phyloP scores from a whole-genome alignment of 1,140 invertebrate species.

The Scylla paramamosain region DNA sequence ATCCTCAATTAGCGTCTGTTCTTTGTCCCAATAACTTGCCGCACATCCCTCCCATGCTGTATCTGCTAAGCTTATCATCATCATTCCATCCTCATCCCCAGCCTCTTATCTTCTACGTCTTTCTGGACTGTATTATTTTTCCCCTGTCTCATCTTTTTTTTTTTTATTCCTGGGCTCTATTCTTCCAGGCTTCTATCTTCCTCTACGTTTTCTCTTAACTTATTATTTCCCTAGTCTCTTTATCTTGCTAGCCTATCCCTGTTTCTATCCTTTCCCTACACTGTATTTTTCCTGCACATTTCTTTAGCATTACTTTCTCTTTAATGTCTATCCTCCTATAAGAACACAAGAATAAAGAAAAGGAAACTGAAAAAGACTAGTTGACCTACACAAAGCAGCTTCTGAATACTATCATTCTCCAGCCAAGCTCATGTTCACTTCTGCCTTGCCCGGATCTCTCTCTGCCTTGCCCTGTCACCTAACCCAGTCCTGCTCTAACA shows the following conservation, averaged over 20 bases:
- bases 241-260: not conserved
- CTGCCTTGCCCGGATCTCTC: too few species aligned
- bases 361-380: too few species aligned
- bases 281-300: not conserved
- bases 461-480: not conserved
- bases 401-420: too few species aligned
- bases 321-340: not conserved
- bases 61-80: not conserved
- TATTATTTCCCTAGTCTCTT: not conserved
- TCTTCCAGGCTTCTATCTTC: not conserved
- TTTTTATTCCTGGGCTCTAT: not conserved
- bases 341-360: too few species aligned
- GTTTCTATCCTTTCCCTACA: not conserved
- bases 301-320: not conserved
- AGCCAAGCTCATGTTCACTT: too few species aligned
- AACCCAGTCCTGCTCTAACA: too few species aligned
- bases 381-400: too few species aligned
- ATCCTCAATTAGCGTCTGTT: not conserved
- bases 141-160: not conserved
- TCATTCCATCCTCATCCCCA: not conserved
- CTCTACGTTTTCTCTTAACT: not conserved
- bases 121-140: not conserved
- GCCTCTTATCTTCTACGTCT: not conserved
- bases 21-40: not conserved
- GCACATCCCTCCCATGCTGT: not conserved